Evolutionary conservation across 2,797 vertebrate genomes (phyloP).

Genomic region (Decapterus maruadsi): DNA sequence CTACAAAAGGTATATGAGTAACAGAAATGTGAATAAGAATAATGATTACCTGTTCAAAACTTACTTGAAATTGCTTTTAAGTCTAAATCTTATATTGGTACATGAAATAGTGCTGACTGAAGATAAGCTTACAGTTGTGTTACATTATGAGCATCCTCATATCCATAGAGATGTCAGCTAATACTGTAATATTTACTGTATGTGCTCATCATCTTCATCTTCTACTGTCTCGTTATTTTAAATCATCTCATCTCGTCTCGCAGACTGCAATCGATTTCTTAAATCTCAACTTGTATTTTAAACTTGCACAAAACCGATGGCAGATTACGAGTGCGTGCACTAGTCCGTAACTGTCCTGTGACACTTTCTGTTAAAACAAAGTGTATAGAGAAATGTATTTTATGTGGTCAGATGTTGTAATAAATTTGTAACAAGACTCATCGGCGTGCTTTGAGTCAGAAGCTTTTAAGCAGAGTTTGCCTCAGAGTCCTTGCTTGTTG

Average conservation of each 20-base stretch:
- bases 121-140: slow-evolving; percentile 38
- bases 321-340: slow-evolving; percentile 36
- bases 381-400: slow-evolving; percentile 63
- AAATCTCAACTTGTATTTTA: slow-evolving; percentile 56
- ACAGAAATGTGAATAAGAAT: slow-evolving; percentile 75
- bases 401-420: slow-evolving; percentile 73
- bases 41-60: slow-evolving; percentile 63
- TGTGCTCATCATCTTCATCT: slow-evolving; percentile 34
- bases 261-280: slow-evolving; percentile 37
- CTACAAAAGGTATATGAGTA: slow-evolving; percentile 60
- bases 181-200: slow-evolving; percentile 48
- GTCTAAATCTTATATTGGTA: slow-evolving; percentile 64
- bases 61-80: slow-evolving; percentile 79
- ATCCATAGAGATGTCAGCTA: slow-evolving; percentile 33
- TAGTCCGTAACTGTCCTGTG: slow-evolving; percentile 48
- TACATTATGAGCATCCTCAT: slow-evolving; percentile 31
- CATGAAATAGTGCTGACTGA: slow-evolving; percentile 42
- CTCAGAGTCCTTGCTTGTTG: slow-evolving; percentile 16
- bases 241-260: slow-evolving; percentile 44
- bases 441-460: slow-evolving; percentile 7
- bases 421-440: slow-evolving; percentile 72
- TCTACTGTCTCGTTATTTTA: slow-evolving; percentile 28
- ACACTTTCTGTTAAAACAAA: slow-evolving; percentile 53
- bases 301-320: slow-evolving; percentile 59
- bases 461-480: slow-evolving; percentile 14